These are phyloP conservation scores for Carassius auratus DNA, from an alignment of 2,113 vertebrate species.

Conservation along the genomic window DNA sequence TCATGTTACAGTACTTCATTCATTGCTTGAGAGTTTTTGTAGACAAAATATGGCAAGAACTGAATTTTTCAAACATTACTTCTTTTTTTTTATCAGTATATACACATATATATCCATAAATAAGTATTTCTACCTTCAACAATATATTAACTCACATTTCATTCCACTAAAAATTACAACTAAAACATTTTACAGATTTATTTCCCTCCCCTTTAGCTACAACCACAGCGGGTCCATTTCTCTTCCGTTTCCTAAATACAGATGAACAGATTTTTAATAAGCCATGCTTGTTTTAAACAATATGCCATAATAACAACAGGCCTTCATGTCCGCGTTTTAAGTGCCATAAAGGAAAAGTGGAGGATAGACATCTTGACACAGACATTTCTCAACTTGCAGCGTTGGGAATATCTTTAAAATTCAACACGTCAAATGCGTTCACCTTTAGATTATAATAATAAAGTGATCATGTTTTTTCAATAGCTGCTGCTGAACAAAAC, in stretches of 20 bases:
- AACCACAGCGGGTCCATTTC: constrained; percentile 14
- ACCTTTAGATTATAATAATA: neutral
- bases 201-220: neutral
- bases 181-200: constrained; percentile 89
- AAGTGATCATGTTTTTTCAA: neutral
- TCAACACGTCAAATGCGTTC: neutral
- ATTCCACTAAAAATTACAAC: constrained; percentile 88
- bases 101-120: constrained; percentile 98
- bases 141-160: constrained; percentile 96
- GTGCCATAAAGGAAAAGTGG: neutral
- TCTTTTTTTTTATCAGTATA: constrained; percentile 88
- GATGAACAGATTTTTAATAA: neutral
- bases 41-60: constrained; percentile 35
- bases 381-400: neutral
- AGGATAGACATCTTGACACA: neutral
- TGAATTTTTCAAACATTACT: constrained; percentile 78
- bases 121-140: constrained; percentile 97
- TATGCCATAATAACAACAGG: neutral
- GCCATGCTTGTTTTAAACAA: constrained; percentile 15
- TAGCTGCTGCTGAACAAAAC: neutral
- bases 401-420: neutral
- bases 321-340: neutral
- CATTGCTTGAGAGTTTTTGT: constrained; percentile 13
- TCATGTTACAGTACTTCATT: neutral
- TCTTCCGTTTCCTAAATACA: neutral